Base-by-base conservation (phyloP, 1,140 invertebrate genomes). In the Agrypnia vestita region DNA sequence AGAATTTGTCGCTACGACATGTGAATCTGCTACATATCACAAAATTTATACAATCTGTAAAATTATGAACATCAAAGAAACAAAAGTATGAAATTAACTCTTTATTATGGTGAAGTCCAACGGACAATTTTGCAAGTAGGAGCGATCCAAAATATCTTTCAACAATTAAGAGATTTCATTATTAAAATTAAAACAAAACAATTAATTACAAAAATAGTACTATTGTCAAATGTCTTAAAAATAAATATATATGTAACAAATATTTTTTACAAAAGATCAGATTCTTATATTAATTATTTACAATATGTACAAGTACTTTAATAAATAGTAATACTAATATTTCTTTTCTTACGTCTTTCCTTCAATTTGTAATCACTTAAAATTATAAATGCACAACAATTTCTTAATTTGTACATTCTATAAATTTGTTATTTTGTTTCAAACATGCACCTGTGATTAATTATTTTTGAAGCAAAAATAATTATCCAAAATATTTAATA, bases 151-250 rank as follows among this genome's bases (percentile, higher is more conserved):
- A 35, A 64, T 64, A 25, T 35, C n/a, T 64, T 35, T 62, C 13
- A 44, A 64, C 25, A 35, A 6, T 35, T 35, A 35, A 35, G 25
- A 35, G 25, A 35, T 21, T 35, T 15, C 3, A 25, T n/a, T 62
- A 62, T 64, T 35, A 71, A 51, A 71, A 71, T 71, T 71, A 71
- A 69, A 71, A 51, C 12, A 11, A 56, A 17, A 74, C 11, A 76
- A 56, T 80, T 61, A 12, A 77, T 73, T 81, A 81, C 55, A 81
- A 81, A 81, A 81, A 81, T 81, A 81, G 53, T 69, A 8, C 80
- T 81, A 81, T 81, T 81, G 80, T 81, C 80, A 51, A 71, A 69
- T 44, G 64, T 69, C 46, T 77, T 76, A 76, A 47, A 56, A 61
- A 76, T 62, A 77, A 56, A 74, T 55, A 21, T 72, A 43, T 74